Percentiles rank a stretch among this genome's conserved stretches.
Conservation (phyloP, 2,888 invertebrate genomes). For the Agrenia bidenticulata region DNA sequence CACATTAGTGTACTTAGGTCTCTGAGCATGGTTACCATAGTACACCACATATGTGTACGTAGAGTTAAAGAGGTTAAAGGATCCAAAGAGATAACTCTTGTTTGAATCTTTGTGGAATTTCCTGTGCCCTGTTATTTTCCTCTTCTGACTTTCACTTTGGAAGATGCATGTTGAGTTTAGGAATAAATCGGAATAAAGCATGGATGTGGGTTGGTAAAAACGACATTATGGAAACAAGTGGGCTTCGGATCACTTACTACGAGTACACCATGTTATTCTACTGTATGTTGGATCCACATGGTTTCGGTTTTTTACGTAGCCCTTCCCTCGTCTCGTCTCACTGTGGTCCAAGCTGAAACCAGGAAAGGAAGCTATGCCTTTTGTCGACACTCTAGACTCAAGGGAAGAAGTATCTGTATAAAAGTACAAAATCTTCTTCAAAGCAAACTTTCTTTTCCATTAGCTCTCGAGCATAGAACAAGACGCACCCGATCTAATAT, state of each 20-base stretch:
- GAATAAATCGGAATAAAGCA: constrained; percentile 39
- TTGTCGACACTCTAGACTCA: no score
- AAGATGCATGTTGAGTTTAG: constrained; percentile 25
- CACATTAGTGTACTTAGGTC: no score
- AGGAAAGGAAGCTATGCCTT: no score
- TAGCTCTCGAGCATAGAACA: no score
- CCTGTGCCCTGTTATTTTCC: constrained; percentile 3
- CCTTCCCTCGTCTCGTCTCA: no score
- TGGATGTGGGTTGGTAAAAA: constrained; percentile 30
- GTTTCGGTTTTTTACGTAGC: neutral
- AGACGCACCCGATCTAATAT: no score
- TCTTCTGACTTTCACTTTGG: constrained; percentile 22
- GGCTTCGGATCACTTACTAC: constrained; percentile 32
- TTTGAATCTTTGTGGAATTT: constrained; percentile 2
- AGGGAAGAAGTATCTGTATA: no score
- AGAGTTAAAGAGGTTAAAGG: neutral
- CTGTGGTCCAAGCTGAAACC: no score
- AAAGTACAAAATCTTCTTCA: no score
- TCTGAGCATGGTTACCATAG: no score
- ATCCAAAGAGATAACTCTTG: constrained; percentile 5
- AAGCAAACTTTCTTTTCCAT: no score
- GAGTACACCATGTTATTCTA: neutral
- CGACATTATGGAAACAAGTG: constrained; percentile 42
- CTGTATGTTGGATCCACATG: neutral
- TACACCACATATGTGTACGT: no score